Conservation (phyloP, 2,797 vertebrate species). For the Epinephelus coioides region DNA sequence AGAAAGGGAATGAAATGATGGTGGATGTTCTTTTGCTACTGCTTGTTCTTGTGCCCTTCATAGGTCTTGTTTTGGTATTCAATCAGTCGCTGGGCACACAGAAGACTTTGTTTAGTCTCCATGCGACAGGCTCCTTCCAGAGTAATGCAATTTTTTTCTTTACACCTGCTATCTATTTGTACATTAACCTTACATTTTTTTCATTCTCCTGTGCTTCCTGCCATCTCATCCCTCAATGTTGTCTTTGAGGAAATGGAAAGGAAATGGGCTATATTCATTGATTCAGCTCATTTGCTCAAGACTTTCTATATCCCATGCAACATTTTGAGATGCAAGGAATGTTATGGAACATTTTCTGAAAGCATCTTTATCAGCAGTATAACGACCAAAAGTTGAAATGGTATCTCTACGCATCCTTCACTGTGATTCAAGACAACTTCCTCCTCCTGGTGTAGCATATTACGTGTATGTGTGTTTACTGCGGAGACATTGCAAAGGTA, state of each 20-base stretch:
- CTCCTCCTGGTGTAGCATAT: slow-evolving; percentile 18
- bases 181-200: slow-evolving; percentile 1
- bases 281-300: slow-evolving; percentile 80
- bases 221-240: slow-evolving; percentile 9
- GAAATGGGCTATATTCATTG: slow-evolving; percentile 62
- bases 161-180: slow-evolving; percentile 8
- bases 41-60: slow-evolving; percentile 43
- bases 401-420: slow-evolving; percentile 23
- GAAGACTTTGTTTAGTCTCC: slow-evolving; percentile 23
- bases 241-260: slow-evolving; percentile 35
- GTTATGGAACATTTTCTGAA: slow-evolving; percentile 79
- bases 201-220: background rate
- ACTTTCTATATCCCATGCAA: slow-evolving; percentile 79
- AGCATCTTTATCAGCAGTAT: slow-evolving; percentile 14
- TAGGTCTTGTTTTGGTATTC: slow-evolving; percentile 44
- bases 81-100: slow-evolving; percentile 39
- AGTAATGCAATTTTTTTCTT: background rate
- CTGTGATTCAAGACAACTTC: slow-evolving; percentile 50
- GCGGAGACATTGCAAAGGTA: slow-evolving; percentile 62
- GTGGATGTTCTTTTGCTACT: slow-evolving; percentile 54
- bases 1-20: slow-evolving; percentile 53
- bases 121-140: slow-evolving; percentile 8
- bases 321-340: slow-evolving; percentile 87
- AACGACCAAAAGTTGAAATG: slow-evolving; percentile 19
- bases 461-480: slow-evolving; percentile 55